Conservation (phyloP, 2,113 vertebrate species). For the Struthio camelus region DNA sequence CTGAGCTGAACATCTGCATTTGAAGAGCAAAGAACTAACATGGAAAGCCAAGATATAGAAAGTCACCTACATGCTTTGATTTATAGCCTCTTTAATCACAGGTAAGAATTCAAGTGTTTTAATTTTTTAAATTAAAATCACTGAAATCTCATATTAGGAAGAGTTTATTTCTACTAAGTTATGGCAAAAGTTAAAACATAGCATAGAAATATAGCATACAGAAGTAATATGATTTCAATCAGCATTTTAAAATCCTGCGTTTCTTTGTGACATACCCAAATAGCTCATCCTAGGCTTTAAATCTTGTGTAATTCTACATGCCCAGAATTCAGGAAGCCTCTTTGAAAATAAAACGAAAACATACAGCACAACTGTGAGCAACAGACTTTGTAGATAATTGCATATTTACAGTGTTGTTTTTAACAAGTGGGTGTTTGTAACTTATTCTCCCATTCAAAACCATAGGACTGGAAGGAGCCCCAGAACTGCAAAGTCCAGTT, state of each 20-base stretch:
- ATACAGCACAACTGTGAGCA: not conserved
- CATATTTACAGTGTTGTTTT: not conserved
- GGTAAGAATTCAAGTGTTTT: not conserved
- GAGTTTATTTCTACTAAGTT: not conserved
- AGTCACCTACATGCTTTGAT: slow-evolving; percentile 48
- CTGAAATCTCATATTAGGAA: not conserved
- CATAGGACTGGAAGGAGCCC: not conserved
- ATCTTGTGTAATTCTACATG: not conserved
- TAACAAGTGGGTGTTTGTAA: not conserved
- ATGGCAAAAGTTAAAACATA: not conserved
- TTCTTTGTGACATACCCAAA: not conserved
- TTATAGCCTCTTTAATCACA: slow-evolving; percentile 64
- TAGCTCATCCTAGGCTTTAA: not conserved
- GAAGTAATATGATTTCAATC: fast-evolving
- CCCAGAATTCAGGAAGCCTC: not conserved
- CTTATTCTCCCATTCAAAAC: not conserved
- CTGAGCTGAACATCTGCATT: slow-evolving; percentile 15
- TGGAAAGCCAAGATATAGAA: slow-evolving; percentile 4
- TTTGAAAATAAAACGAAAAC: not conserved
- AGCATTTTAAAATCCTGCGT: not conserved
- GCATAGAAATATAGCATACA: not conserved
- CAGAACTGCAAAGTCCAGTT: fast-evolving
- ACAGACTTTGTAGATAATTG: not conserved
- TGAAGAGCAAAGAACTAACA: slow-evolving; percentile 70
- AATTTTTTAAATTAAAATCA: too few species aligned